phyloP scores from a whole-genome alignment of 2,113 vertebrate genomes.

The Melospiza georgiana region DNA sequence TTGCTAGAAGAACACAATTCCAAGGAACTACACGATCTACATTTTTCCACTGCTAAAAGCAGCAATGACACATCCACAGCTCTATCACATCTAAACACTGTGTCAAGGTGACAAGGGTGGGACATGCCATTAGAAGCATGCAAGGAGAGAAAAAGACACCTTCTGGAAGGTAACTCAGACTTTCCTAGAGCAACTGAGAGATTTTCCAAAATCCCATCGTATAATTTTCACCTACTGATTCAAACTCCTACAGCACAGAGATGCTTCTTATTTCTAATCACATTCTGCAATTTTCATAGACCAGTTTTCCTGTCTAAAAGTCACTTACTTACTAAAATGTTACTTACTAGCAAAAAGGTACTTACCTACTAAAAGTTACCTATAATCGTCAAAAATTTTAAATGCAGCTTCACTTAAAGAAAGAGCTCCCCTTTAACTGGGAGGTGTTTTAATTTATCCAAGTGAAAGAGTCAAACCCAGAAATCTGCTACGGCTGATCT shows the following conservation, averaged over 20 bases:
- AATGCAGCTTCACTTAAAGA: neutral
- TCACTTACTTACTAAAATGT: neutral
- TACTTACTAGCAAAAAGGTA: neutral
- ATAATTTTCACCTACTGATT: neutral
- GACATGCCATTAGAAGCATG: neutral
- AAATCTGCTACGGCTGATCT: neutral
- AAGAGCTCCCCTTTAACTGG: neutral
- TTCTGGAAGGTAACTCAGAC: neutral
- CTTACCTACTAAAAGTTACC: neutral
- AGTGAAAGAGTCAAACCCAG: neutral
- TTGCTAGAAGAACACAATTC: neutral
- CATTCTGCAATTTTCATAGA: neutral
- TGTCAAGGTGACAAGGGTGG: rapidly evolving
- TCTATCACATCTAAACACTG: neutral
- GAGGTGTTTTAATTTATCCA: neutral
- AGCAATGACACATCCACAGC: neutral
- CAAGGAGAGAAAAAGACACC: neutral
- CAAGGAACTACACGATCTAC: neutral
- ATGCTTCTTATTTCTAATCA: neutral
- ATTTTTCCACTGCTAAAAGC: neutral
- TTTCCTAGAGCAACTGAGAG: neutral
- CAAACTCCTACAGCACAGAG: neutral
- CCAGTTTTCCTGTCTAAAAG: neutral
- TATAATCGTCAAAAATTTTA: neutral
- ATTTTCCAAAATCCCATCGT: neutral